These are phyloP conservation scores for Eupsilia transversa DNA, from an alignment of 2,888 invertebrate species.

Conservation along the genomic window DNA sequence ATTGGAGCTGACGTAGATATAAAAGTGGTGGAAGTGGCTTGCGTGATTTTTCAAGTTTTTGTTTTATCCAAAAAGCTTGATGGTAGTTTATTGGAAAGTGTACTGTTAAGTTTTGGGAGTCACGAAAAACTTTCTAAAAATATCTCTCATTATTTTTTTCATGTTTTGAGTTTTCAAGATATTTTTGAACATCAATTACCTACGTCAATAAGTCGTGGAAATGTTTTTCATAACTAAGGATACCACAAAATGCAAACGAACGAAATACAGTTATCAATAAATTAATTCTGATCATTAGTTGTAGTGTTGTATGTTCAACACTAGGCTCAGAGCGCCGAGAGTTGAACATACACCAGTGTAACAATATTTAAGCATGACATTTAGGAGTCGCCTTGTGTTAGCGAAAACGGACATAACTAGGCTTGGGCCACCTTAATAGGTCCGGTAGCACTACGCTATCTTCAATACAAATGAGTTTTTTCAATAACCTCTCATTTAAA, in stretches of 20 bases:
- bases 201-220: background rate
- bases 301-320: background rate
- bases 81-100: too few species aligned
- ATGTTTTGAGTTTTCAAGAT: background rate
- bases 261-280: background rate
- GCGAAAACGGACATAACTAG: background rate
- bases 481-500: background rate
- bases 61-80: background rate
- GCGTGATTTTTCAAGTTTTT: background rate
- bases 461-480: background rate
- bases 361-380: background rate
- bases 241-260: background rate
- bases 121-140: too few species aligned
- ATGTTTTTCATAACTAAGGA: background rate
- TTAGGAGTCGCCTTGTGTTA: background rate
- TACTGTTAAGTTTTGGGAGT: too few species aligned
- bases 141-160: background rate
- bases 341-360: background rate
- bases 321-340: too few species aligned
- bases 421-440: background rate
- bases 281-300: background rate
- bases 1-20: constrained; percentile 69
- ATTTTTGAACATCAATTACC: background rate
- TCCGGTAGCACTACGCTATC: background rate
- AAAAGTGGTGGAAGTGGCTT: constrained; percentile 61